Evolutionary conservation across 1,140 invertebrate genomes (phyloP), one percentile per base, ranked within the genome.

Genomic region (Trachymyrmex cornetzi): DNA sequence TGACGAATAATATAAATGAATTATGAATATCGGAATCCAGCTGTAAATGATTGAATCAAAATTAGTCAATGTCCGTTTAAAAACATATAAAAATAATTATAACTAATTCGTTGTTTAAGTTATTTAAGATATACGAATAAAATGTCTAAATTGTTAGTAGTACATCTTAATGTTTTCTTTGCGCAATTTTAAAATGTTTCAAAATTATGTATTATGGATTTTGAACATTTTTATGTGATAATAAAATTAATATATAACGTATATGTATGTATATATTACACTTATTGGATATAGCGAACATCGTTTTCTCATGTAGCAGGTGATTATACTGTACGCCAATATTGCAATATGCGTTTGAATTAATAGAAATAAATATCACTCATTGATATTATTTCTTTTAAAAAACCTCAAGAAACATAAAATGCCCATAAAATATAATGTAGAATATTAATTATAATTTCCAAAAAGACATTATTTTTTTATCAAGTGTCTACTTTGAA

Each of bases 141-240:
- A 38, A 38, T 38, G 34, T 38, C 34, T 34, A 38, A 38, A 38
- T 38, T 38, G 34, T 38, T 38, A 38, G 34, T 38, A 9, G 34
- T 38, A 38, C 16, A 55, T 6, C 53, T 55, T 55, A 55, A 34
- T 19, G 2, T 64, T 64, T 64, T 34, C 16, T 34, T 64, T 19
- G 16, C 16, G 63, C 63, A 34, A 24, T 48, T 38, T 48, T 27
- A 1, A 66, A 27, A 63, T 30, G 22, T 14, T 38, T 24, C 0
- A 71, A 27, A 48, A 16, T 71, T 16, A 50, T 50, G 22, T 50
- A 38, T 34, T 55, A 4, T 75, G n/a, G n/a, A 57, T 38, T 59
- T 59, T 59, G 30, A 75, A 75, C n/a, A 59, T 38, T 75, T 38
- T 59, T 59, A 14, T 72, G 53, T 34, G 24, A 55, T 53, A 53